Conservation (phyloP, 1,140 invertebrate genomes). For the Vanessa tameamea region DNA sequence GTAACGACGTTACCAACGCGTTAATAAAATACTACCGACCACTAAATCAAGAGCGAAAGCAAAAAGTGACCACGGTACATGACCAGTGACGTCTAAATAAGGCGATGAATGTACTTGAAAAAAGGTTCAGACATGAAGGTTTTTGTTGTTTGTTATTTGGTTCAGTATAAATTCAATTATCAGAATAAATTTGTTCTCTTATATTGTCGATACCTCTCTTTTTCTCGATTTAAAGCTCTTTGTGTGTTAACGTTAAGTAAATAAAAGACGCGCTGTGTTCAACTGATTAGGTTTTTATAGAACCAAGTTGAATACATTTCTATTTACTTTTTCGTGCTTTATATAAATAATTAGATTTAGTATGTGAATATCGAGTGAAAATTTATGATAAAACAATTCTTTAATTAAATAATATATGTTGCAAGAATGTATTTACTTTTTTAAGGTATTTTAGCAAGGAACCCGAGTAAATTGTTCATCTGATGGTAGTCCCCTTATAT, state of each 20-base stretch:
- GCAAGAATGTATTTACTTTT: no score
- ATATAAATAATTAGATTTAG: neutral
- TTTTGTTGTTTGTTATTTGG: conserved; percentile 14
- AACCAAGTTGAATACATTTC: neutral
- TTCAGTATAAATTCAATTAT: conserved; percentile 30
- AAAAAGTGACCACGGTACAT: conserved; percentile 39
- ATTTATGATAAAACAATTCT: neutral
- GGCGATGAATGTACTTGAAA: conserved; percentile 38
- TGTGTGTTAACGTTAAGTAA: neutral
- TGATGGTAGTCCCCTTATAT: no score
- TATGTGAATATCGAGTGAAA: neutral
- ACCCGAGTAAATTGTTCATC: no score
- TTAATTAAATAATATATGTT: no score
- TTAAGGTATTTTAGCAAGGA: no score
- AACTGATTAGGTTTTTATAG: neutral
- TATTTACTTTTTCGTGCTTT: neutral
- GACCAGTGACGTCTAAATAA: conserved; percentile 47
- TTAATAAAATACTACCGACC: conserved; percentile 43
- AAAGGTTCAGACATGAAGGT: conserved; percentile 19
- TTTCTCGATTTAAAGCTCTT: conserved; percentile 4
- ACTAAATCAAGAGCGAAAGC: conserved; percentile 42
- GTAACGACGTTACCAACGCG: conserved; percentile 30
- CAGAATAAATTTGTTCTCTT: conserved; percentile 10
- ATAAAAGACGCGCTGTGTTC: neutral
- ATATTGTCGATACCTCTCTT: neutral